Evolutionary conservation across 2,113 vertebrate genomes (phyloP).

Genomic region (Scophthalmus maximus): DNA sequence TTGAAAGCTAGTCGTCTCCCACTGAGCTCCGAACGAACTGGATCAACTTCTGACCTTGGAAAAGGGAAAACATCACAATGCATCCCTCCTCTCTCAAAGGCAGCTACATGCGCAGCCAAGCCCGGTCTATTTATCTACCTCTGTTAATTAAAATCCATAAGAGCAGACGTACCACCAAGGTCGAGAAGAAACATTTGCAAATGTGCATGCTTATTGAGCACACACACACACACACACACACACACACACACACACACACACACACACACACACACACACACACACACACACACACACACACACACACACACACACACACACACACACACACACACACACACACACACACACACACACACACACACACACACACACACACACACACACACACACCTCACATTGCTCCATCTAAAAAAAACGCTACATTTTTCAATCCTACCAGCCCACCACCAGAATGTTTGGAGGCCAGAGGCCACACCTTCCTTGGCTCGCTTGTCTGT

Average conservation of each 20-base stretch:
- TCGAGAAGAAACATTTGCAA: constrained; percentile 46
- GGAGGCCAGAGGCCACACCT: constrained; percentile 66
- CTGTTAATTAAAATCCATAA: constrained; percentile 70
- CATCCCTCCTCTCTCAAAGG: not conserved
- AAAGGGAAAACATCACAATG: constrained; percentile 5
- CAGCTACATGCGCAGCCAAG: too few species aligned
- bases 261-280: not conserved
- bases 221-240: not conserved
- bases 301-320: not conserved
- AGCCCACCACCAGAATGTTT: constrained; percentile 49
- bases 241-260: not conserved
- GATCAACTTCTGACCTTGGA: constrained; percentile 55
- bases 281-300: not conserved
- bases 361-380: not conserved
- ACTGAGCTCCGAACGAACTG: constrained; percentile 2
- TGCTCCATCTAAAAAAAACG: constrained; percentile 48
- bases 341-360: not conserved
- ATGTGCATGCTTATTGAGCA: constrained; percentile 36
- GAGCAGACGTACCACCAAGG: constrained; percentile 64
- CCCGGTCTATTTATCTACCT: constrained; percentile 43
- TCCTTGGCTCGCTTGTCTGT: constrained; percentile 56
- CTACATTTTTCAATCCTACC: constrained; percentile 26
- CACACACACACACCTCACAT: not conserved
- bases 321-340: not conserved
- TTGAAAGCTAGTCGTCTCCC: constrained; percentile 24